Percentiles rank a stretch among this genome's conserved stretches.
Conservation (phyloP, 2,113 vertebrate genomes). For the Crotalus helleri region DNA sequence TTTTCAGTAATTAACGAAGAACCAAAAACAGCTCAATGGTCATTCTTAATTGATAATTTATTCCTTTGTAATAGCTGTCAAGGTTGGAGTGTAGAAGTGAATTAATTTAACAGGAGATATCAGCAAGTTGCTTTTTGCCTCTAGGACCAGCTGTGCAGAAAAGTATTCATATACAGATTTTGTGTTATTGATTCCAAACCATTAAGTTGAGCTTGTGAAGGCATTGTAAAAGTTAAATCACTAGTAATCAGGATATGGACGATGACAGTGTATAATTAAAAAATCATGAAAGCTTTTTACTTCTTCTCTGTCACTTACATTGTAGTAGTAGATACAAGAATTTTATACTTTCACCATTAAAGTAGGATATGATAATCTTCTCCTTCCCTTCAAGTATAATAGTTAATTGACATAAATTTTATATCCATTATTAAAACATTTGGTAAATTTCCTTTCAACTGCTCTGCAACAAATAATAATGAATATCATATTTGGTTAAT, state of each 20-base stretch:
- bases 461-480: not conserved
- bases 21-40: not conserved
- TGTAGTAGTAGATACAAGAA: not conserved
- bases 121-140: not conserved
- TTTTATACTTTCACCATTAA: not conserved
- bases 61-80: not conserved
- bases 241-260: rapidly evolving
- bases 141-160: rapidly evolving
- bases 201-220: conserved; percentile 18
- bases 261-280: rapidly evolving
- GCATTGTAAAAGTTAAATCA: rapidly evolving
- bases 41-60: not conserved
- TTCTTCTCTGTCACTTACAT: rapidly evolving
- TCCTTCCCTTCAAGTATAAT: not conserved
- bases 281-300: not conserved
- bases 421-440: not conserved
- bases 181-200: not conserved
- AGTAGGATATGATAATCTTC: not conserved
- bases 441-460: not conserved
- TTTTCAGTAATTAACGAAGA: not conserved
- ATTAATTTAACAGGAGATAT: conserved; percentile 14
- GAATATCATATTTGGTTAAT: not conserved
- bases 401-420: not conserved
- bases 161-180: not conserved
- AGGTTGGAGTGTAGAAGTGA: rapidly evolving